Base-by-base conservation (phyloP, 2,113 vertebrate genomes). In the Oryzias curvinotus region DNA sequence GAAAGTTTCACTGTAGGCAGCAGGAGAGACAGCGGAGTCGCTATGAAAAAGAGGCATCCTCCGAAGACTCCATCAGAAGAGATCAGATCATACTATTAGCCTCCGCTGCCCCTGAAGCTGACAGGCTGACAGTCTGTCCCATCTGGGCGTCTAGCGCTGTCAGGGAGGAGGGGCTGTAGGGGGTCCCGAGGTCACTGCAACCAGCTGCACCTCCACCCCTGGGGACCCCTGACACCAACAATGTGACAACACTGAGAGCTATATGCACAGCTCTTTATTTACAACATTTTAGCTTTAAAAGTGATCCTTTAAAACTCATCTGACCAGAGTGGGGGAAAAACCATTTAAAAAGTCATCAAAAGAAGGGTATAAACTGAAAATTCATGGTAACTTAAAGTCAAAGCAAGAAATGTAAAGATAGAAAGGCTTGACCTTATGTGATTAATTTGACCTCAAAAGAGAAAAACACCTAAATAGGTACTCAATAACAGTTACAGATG, bases 1-100 rank as follows among this genome's bases (percentile, higher is more conserved):
- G 88, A 89, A 91, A 91, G 86, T 90, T 89, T 91, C 82, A 87
- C 87, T 89, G 8, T 81, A 84, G 57, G 56, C 61, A 73, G 69
- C 44, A 62, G 45, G 36, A 67, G 67, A 78, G 26, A 57, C 58
- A 10, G 10, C 8, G 36, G 12, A 36, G 36, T 36, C 36, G 8
- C 36, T 36, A 3, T 10, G 36, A 36, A 36, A 36, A 67, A 64
- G 71, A 75, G 67, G 53, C 61, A 30, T 69, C 74, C 75, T 79
- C 68, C 57, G 68, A 73, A 88, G 80, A 86, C 82, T 80, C 80
- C 75, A 84, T 88, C 87, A 87, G 62, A 87, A 82, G 67, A 75
- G 65, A 89, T 88, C 86, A 87, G 78, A 87, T 89, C 86, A 87
- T 81, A 72, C 73, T 28, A 80, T 78, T 78, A 73, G 76, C 68